Conservation (phyloP, 2,113 vertebrate species). For the Nematolebias whitei region DNA sequence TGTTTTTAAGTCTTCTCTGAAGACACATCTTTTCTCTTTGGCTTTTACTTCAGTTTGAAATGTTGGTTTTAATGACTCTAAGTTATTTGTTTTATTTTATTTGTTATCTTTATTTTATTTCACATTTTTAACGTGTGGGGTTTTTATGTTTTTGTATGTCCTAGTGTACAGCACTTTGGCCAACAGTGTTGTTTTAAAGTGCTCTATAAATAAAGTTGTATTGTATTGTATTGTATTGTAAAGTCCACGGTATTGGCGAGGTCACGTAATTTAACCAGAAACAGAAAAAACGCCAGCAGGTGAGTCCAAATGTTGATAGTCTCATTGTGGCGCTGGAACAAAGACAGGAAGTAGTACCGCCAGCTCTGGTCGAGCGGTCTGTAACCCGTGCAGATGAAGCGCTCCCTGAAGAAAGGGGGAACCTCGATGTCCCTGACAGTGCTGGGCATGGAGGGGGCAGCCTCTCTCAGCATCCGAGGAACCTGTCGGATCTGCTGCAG, state of each 20-base stretch:
- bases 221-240: too few relatives aligned
- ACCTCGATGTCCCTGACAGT: slow-evolving; percentile 83
- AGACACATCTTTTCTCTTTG: too few relatives aligned
- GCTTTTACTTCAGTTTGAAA: too few relatives aligned
- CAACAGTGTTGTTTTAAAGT: too few relatives aligned
- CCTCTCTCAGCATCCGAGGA: slow-evolving; percentile 70
- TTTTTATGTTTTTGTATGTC: too few relatives aligned
- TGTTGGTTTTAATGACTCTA: too few relatives aligned
- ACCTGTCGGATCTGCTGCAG: slow-evolving; percentile 75
- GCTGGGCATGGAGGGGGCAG: slow-evolving; percentile 67
- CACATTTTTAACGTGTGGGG: too few relatives aligned
- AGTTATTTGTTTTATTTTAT: too few relatives aligned
- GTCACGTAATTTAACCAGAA: slow-evolving; percentile 77
- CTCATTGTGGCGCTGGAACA: slow-evolving; percentile 92
- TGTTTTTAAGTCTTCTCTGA: too few relatives aligned
- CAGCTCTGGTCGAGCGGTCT: slow-evolving; percentile 84
- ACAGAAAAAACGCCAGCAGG: slow-evolving; percentile 78
- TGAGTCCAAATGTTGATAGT: slow-evolving; percentile 92
- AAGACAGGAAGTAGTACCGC: slow-evolving; percentile 87
- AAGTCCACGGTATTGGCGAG: slow-evolving; percentile 83
- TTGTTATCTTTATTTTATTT: too few relatives aligned
- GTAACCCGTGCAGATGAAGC: slow-evolving; percentile 84
- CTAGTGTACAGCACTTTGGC: too few relatives aligned
- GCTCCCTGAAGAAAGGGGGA: slow-evolving; percentile 87
- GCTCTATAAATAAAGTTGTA: too few relatives aligned